These are phyloP conservation scores for Odontomyia ornata DNA, from an alignment of 2,888 invertebrate genomes.

Conservation along the genomic window DNA sequence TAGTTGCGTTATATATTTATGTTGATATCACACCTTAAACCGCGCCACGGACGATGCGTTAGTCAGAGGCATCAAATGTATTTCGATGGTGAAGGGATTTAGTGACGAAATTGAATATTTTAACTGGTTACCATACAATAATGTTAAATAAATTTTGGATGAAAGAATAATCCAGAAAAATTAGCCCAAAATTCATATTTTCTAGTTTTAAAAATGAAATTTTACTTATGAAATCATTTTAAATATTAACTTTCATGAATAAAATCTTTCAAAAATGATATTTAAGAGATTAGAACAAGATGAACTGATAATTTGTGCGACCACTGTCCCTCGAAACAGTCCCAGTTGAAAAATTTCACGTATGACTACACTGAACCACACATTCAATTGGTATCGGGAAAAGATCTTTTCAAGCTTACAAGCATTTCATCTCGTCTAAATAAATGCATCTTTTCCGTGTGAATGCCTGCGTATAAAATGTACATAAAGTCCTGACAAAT, in stretches of 20 bases:
- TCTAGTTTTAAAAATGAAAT: too few species aligned
- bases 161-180: too few species aligned
- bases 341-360: too few species aligned
- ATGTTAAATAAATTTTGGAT: neutral
- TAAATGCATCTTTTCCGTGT: slow-evolving; percentile 22
- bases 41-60: neutral
- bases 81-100: neutral
- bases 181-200: too few species aligned
- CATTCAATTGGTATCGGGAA: neutral
- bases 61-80: slow-evolving; percentile 14
- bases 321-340: too few species aligned
- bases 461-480: neutral
- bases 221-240: too few species aligned
- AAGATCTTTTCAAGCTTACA: neutral
- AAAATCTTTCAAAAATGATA: too few species aligned
- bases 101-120: slow-evolving; percentile 37
- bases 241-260: too few species aligned
- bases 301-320: too few species aligned
- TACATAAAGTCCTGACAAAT: slow-evolving; percentile 31
- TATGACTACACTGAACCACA: too few species aligned
- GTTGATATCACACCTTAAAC: slow-evolving; percentile 26
- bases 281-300: too few species aligned
- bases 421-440: slow-evolving; percentile 29
- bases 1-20: neutral
- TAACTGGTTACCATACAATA: neutral